Evolutionary conservation across 2,113 vertebrate genomes (phyloP), one percentile per base, ranked within the genome.

Genomic region (Dascyllus trimaculatus): DNA sequence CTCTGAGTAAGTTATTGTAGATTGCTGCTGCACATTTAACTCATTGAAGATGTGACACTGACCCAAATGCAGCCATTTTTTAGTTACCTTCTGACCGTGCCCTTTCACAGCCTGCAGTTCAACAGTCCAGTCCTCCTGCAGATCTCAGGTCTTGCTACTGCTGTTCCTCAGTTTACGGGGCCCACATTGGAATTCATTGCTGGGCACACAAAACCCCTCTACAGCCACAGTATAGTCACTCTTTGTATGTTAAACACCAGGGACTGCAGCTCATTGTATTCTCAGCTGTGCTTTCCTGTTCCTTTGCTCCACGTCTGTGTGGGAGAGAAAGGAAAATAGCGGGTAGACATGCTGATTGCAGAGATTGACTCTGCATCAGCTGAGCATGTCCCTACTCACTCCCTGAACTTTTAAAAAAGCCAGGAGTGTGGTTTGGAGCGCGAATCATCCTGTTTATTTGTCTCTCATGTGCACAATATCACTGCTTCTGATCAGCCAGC

Each of bases 241-340:
- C 58, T 62, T 69, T 88, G 66, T 68, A 29, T 25, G 59, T 58
- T 62, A 35, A 73, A 58, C 74, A 63, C 32, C 25, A 61, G 69
- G 73, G 73, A 62, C 71, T 38, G 32, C 63, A 18, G 58, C 49
- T 73, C 25, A 40, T 57, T 87, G 85, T 88, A 77, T 78, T 81
- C 74, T 73, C 80, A 81, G 84, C 80, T 84, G 77, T 57, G 62
- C 63, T 60, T 46, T 73, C 46, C 59, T 51, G 11, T 48, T 66
- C 54, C 52, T 51, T 43, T 45, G 11, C 64, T 74, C 70, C 68
- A 57, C 24, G 8, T 68, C 64, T 78, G 38, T 79, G 43, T 63
- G 18, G 63, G 53, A 48, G 54, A 21, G 48, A 29, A 29, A 49
- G 63, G 48, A 24, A 75, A 70, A 65, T 10, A 71, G 45, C 48